phyloP scores from a whole-genome alignment of 2,113 vertebrate genomes.

The Halichoerus grypus region DNA sequence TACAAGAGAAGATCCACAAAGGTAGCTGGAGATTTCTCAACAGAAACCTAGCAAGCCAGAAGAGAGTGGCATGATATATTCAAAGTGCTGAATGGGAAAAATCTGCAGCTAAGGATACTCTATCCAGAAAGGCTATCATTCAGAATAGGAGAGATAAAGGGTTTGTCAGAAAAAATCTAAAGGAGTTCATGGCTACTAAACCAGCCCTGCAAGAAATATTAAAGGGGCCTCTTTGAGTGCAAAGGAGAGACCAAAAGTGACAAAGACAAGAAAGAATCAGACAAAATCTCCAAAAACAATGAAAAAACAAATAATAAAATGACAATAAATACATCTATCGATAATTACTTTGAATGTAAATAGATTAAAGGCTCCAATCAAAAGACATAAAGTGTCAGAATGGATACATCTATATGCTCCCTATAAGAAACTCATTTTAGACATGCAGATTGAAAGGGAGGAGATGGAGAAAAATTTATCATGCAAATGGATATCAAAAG shows the following conservation, averaged over 20 bases:
- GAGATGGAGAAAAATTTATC: not conserved
- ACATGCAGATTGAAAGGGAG: not conserved
- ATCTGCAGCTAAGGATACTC: not conserved
- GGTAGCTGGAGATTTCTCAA: not conserved
- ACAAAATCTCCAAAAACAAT: not conserved
- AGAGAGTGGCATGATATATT: not conserved
- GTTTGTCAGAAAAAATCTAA: not conserved
- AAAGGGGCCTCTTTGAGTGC: not conserved
- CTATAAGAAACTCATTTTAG: not conserved
- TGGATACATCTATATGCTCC: not conserved
- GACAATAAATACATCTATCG: not conserved
- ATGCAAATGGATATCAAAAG: not conserved
- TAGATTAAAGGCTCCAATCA: not conserved
- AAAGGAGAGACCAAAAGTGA: not conserved
- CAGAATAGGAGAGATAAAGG: not conserved
- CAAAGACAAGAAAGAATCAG: not conserved
- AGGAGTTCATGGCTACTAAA: not conserved
- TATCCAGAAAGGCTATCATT: not conserved
- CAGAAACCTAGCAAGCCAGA: not conserved
- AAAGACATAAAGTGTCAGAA: not conserved
- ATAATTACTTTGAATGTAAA: not conserved
- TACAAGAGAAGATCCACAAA: not conserved
- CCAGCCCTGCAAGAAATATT: not conserved
- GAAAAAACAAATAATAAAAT: not conserved
- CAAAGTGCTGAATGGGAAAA: not conserved